A percentile compares a stretch with the other conserved stretches of the same genome.
Evolutionary conservation across 2,888 invertebrate genomes (phyloP).

Genomic region (Drosophila borborema): DNA sequence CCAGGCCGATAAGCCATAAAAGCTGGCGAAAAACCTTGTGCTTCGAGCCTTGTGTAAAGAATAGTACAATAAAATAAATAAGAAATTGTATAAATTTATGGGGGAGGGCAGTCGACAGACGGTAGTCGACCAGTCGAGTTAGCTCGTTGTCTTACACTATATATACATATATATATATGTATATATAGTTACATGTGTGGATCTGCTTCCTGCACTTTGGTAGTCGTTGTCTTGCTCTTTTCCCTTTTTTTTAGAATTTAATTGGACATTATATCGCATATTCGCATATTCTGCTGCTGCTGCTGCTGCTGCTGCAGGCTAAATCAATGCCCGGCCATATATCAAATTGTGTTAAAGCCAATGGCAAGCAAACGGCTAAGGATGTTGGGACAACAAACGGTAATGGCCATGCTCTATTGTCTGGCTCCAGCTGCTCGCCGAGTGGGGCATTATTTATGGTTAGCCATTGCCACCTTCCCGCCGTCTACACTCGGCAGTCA

Average conservation of each 20-base stretch:
- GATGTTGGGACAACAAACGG: constrained; percentile 64
- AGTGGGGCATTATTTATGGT: constrained; percentile 72
- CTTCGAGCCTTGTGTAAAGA: constrained; percentile 66
- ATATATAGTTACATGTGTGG: neutral
- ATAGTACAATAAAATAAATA: constrained; percentile 75
- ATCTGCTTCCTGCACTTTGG: constrained; percentile 53
- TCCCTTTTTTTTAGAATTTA: constrained; percentile 65
- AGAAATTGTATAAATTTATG: constrained; percentile 79
- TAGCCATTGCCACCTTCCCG: constrained; percentile 32
- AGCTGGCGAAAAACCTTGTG: constrained; percentile 63
- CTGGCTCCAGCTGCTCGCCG: constrained; percentile 59
- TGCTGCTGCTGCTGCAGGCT: constrained; percentile 45
- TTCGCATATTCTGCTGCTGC: constrained; percentile 63
- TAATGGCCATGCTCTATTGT: constrained; percentile 66
- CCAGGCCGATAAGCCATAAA: constrained; percentile 70
- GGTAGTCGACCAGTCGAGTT: constrained; percentile 28
- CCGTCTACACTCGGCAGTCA: neutral
- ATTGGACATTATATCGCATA: constrained; percentile 78
- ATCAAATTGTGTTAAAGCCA: constrained; percentile 69
- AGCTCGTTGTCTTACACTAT: constrained; percentile 7
- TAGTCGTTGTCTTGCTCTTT: constrained; percentile 25
- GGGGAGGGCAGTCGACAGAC: constrained; percentile 47
- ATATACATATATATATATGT: neutral
- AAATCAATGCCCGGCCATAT: constrained; percentile 79
- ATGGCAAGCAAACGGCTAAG: constrained; percentile 46